A percentile compares a stretch with the other conserved stretches of the same genome.
phyloP scores from a whole-genome alignment of 2,113 vertebrate genomes.

The Myanophis thanlyinensis region DNA sequence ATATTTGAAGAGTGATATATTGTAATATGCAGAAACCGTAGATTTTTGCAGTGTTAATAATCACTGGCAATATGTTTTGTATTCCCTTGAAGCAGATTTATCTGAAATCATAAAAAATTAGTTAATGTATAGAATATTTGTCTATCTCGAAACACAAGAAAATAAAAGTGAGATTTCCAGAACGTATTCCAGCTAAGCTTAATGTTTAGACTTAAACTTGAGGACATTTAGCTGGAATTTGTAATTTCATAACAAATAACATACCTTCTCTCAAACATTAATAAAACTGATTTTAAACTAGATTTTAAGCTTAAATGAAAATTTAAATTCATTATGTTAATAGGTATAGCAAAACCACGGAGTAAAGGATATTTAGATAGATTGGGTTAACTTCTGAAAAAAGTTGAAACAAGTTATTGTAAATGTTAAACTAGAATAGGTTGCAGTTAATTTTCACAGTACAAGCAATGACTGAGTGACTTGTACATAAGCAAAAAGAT shows the following conservation, averaged over 20 bases:
- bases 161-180: not conserved
- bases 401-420: not conserved
- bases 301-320: not conserved
- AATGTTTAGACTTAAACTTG: not conserved
- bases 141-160: not conserved
- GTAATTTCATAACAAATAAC: not conserved
- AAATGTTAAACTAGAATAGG: not conserved
- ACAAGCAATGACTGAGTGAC: not conserved
- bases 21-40: not conserved
- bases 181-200: not conserved
- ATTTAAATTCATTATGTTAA: not conserved
- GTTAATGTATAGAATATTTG: not conserved
- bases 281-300: not conserved
- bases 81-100: not conserved
- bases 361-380: not conserved
- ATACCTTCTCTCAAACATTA: not conserved
- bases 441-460: not conserved
- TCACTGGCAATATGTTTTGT: not conserved
- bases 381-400: not conserved
- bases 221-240: not conserved
- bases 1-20: not conserved
- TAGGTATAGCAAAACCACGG: not conserved
- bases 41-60: not conserved
- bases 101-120: not conserved
- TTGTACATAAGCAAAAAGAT: not conserved